phyloP scores from a whole-genome alignment of 2,888 invertebrate species.

The Ormyrus nitidulus region DNA sequence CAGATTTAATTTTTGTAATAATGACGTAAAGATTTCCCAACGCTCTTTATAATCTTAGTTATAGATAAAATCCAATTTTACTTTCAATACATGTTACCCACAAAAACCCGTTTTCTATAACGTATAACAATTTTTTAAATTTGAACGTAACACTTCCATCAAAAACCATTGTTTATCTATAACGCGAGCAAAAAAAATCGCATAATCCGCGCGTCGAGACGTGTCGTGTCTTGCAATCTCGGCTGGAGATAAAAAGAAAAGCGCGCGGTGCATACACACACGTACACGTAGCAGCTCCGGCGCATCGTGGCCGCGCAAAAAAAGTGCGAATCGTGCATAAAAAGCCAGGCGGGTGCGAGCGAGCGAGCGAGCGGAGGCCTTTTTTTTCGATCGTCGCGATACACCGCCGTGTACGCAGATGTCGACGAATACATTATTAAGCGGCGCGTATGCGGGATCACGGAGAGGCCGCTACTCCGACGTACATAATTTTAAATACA shows the following conservation, averaged over 20 bases:
- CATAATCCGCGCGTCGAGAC: constrained; percentile 56
- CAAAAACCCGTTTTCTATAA: too few relatives aligned
- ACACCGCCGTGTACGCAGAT: constrained; percentile 57
- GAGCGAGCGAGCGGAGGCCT: constrained; percentile 42
- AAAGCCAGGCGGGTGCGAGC: constrained; percentile 59
- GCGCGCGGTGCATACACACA: constrained; percentile 13
- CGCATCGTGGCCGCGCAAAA: constrained; percentile 45
- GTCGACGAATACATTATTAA: constrained; percentile 64
- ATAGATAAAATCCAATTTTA: too few relatives aligned
- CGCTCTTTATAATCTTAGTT: too few relatives aligned
- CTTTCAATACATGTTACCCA: too few relatives aligned
- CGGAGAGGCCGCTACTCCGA: constrained; percentile 52
- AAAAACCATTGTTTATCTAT: constrained; percentile 22
- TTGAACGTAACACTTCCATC: too few relatives aligned
- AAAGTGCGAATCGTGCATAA: constrained; percentile 61
- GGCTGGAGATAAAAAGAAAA: constrained; percentile 43
- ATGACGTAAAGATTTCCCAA: background rate
- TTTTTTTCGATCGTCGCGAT: constrained; percentile 61
- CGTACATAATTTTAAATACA: constrained; percentile 45
- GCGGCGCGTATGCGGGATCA: constrained; percentile 65
- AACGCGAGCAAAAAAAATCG: constrained; percentile 21
- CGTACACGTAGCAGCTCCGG: background rate
- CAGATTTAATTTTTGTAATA: background rate
- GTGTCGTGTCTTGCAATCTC: constrained; percentile 71
- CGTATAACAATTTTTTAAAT: too few relatives aligned